Conservation (phyloP, 2,888 invertebrate genomes). For the Diachrysia chrysitis region DNA sequence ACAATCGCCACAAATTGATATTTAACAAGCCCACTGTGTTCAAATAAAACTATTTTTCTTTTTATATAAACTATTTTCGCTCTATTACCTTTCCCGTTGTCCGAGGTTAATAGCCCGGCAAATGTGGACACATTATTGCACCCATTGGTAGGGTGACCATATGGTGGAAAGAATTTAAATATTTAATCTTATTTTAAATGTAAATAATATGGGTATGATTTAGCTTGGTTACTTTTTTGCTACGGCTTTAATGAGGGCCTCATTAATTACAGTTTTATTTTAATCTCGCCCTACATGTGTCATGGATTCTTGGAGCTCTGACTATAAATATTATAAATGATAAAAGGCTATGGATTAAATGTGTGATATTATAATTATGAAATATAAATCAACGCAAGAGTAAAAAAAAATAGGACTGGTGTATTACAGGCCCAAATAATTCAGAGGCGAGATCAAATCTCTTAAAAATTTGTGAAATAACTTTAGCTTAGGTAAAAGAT, state of each 20-base stretch:
- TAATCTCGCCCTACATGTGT: slow-evolving; percentile 20
- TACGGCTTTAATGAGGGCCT: slow-evolving; percentile 30
- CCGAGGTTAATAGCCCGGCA: slow-evolving; percentile 76
- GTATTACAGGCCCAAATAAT: no score
- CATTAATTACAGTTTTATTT: slow-evolving; percentile 30
- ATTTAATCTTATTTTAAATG: slow-evolving; percentile 46
- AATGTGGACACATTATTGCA: slow-evolving; percentile 77
- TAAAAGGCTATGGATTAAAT: no score
- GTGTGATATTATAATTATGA: background rate
- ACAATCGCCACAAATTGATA: slow-evolving; percentile 51
- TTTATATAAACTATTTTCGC: slow-evolving; percentile 60
- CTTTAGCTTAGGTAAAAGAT: no score
- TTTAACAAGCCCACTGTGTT: slow-evolving; percentile 50
- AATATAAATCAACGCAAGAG: background rate
- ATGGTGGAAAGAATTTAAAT: slow-evolving; percentile 39
- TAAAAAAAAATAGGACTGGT: background rate
- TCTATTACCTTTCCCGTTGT: slow-evolving; percentile 71
- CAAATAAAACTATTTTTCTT: slow-evolving; percentile 43
- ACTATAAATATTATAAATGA: no score
- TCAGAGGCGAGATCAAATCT: background rate
- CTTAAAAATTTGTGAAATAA: background rate
- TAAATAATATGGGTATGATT: slow-evolving; percentile 34
- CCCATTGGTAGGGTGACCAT: slow-evolving; percentile 69
- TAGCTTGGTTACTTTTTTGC: slow-evolving; percentile 10
- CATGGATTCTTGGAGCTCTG: no score